Evolutionary conservation across 2,797 vertebrate species (phyloP).

Genomic region (Rhynchotus rufescens): DNA sequence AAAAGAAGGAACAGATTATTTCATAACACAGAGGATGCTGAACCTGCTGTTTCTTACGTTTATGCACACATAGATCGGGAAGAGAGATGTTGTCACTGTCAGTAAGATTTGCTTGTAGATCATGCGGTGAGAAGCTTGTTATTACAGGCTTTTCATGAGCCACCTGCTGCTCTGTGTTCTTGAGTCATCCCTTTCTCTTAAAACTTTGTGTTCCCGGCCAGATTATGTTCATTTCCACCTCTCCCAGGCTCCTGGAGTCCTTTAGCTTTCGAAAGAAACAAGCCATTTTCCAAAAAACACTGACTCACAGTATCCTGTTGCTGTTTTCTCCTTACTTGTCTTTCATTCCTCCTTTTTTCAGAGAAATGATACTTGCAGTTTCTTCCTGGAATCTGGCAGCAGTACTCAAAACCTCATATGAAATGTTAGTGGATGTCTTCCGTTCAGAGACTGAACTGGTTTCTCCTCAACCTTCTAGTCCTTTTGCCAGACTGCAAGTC

Average conservation of each 20-base stretch:
- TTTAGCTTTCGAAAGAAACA: background rate
- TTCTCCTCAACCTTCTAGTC: background rate
- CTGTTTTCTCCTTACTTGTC: background rate
- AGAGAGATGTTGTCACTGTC: background rate
- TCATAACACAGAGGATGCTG: background rate
- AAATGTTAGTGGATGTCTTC: background rate
- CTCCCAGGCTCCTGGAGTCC: background rate
- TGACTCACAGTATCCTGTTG: background rate
- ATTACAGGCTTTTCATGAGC: background rate
- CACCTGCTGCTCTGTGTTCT: background rate
- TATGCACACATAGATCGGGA: background rate
- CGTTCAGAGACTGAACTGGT: background rate
- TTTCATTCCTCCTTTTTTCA: background rate
- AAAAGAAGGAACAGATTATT: background rate
- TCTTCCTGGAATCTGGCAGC: background rate
- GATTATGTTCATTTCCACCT: background rate
- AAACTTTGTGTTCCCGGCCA: background rate
- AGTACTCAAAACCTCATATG: background rate
- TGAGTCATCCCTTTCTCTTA: background rate
- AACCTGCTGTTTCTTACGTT: background rate
- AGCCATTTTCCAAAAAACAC: background rate
- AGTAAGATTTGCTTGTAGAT: background rate
- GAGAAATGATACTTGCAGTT: background rate
- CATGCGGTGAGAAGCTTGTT: background rate
- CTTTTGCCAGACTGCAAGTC: background rate